These are phyloP conservation scores for Centropus unirufus DNA, from an alignment of 2,113 vertebrate genomes.

Conservation along the genomic window DNA sequence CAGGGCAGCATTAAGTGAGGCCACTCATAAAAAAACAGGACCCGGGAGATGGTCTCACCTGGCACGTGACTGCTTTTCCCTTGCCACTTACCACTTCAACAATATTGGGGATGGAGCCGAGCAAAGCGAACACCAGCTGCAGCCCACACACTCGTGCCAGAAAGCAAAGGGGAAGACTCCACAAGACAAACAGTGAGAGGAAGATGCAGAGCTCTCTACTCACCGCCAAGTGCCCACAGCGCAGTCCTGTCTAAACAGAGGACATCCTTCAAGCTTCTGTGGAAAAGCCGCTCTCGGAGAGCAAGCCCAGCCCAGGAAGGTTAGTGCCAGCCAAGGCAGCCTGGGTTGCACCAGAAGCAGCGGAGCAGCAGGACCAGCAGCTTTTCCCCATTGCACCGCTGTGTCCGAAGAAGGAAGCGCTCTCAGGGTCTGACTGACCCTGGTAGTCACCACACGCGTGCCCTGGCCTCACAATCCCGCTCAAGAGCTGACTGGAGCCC, in stretches of 20 bases:
- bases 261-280: neutral
- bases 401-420: accelerated
- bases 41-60: neutral
- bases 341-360: accelerated
- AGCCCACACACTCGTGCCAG: neutral
- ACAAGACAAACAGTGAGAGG: neutral
- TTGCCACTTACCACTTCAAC: neutral
- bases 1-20: neutral
- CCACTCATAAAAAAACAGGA: neutral
- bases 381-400: neutral
- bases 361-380: neutral
- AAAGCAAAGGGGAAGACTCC: neutral
- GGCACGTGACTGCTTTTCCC: neutral
- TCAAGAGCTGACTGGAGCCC: neutral
- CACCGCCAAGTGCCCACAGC: accelerated
- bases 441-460: neutral
- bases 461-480: neutral
- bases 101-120: neutral
- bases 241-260: neutral
- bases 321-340: neutral
- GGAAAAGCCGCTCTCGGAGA: neutral
- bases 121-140: neutral
- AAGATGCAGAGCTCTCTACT: neutral
- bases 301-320: neutral
- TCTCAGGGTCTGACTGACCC: accelerated